Percentiles rank a stretch among this genome's conserved stretches.
Conservation (phyloP, 2,113 vertebrate genomes). For the Aspiorhynchus laticeps region DNA sequence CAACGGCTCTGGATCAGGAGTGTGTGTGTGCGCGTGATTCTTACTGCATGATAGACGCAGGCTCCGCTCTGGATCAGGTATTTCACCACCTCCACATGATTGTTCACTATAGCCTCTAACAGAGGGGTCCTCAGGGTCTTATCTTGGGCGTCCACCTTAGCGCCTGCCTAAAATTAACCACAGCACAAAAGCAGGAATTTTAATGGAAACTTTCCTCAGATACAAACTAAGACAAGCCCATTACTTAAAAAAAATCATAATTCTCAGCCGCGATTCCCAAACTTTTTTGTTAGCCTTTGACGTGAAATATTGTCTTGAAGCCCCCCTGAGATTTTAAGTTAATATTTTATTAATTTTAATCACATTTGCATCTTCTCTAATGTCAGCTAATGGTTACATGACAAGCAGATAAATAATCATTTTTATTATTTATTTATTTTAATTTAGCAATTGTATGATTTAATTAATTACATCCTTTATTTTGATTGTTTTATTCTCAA, state of each 20-base stretch:
- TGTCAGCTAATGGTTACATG: background rate
- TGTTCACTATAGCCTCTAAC: conserved; percentile 86
- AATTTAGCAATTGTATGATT: background rate
- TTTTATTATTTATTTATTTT: background rate
- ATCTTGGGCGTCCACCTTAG: conserved; percentile 86
- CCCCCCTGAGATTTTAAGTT: background rate
- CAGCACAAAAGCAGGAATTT: background rate
- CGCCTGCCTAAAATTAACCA: conserved; percentile 79
- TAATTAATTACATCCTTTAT: background rate
- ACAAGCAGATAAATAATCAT: background rate
- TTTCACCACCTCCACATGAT: conserved; percentile 82
- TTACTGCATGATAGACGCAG: conserved; percentile 84
- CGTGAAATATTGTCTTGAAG: background rate
- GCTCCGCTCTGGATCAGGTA: conserved; percentile 86
- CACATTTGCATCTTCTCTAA: background rate
- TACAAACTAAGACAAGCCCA: background rate
- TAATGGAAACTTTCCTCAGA: background rate
- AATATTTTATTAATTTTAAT: background rate
- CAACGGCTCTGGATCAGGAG: background rate
- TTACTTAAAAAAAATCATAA: background rate
- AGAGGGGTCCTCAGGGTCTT: conserved; percentile 86
- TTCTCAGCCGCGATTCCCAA: background rate
- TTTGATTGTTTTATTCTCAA: background rate
- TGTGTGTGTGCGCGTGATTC: conserved; percentile 30
- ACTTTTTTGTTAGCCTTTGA: background rate